phyloP scores from a whole-genome alignment of 2,113 vertebrate genomes.

The Rutilus rutilus region DNA sequence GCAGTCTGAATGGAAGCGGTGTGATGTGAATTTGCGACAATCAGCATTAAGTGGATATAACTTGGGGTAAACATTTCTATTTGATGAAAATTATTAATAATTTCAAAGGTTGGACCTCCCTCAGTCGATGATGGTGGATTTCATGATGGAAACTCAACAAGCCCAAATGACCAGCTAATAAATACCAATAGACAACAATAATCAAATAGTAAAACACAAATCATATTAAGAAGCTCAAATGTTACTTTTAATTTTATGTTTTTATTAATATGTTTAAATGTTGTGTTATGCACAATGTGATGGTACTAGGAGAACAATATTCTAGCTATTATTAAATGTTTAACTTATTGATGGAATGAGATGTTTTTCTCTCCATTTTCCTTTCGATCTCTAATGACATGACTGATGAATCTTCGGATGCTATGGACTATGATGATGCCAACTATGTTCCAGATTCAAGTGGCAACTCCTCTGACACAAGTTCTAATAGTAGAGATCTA shows the following conservation, averaged over 20 bases:
- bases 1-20: not conserved
- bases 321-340: no score
- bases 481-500: not conserved
- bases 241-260: not conserved
- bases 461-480: not conserved
- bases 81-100: not conserved
- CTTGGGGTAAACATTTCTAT: not conserved
- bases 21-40: not conserved
- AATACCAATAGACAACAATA: not conserved
- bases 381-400: not conserved
- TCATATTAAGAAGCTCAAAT: no score
- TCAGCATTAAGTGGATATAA: not conserved
- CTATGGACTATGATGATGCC: not conserved
- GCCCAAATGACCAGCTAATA: no score
- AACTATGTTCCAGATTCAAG: not conserved
- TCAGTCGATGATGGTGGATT: not conserved
- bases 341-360: not conserved
- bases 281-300: no score
- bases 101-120: not conserved
- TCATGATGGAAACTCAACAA: not conserved
- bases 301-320: no score
- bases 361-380: not conserved
- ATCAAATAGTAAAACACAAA: not conserved
- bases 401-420: not conserved
- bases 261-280: not conserved